Percentiles rank a stretch among this genome's conserved stretches.
Evolutionary conservation across 2,113 vertebrate species (phyloP).

Genomic region (Oncorhynchus gorbuscha): DNA sequence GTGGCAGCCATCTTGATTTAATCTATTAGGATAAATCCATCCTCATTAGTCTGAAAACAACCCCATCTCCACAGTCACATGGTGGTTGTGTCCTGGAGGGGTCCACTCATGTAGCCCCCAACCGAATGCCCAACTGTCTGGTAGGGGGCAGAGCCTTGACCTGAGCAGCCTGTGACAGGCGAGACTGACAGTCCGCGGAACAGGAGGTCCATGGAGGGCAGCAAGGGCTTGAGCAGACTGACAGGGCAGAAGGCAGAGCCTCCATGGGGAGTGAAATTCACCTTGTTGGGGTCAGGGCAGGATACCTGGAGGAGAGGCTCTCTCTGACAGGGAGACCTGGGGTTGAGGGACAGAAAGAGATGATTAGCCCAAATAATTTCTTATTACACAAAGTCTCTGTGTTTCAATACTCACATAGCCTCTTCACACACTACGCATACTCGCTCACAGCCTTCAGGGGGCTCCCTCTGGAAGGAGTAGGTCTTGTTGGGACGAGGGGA

Average conservation of each 20-base stretch:
- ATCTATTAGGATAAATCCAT: neutral
- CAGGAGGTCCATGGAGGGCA: conserved; percentile 82
- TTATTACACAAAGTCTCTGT: neutral
- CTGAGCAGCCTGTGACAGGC: conserved; percentile 54
- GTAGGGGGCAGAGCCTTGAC: conserved; percentile 46
- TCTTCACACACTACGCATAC: conserved; percentile 87
- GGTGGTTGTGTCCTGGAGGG: conserved; percentile 39
- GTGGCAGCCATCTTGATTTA: neutral
- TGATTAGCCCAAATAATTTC: neutral
- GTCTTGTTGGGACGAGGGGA: conserved; percentile 91
- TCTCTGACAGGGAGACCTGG: conserved; percentile 56
- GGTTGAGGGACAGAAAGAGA: conserved; percentile 46
- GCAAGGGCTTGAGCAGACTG: conserved; percentile 84
- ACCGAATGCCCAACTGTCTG: conserved; percentile 27
- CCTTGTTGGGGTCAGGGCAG: conserved; percentile 91
- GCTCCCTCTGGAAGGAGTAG: conserved; percentile 87
- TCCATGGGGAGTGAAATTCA: conserved; percentile 88
- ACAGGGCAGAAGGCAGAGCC: conserved; percentile 91
- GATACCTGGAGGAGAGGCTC: conserved; percentile 67
- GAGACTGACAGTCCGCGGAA: conserved; percentile 78
- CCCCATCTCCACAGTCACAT: conserved; percentile 22
- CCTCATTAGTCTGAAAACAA: neutral
- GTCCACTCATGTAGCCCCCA: conserved; percentile 10
- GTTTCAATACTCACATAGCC: conserved; percentile 75
- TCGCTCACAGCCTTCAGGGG: conserved; percentile 89